Base-by-base conservation (phyloP, 2,113 vertebrate species). In the Leptocoma aspasia region DNA sequence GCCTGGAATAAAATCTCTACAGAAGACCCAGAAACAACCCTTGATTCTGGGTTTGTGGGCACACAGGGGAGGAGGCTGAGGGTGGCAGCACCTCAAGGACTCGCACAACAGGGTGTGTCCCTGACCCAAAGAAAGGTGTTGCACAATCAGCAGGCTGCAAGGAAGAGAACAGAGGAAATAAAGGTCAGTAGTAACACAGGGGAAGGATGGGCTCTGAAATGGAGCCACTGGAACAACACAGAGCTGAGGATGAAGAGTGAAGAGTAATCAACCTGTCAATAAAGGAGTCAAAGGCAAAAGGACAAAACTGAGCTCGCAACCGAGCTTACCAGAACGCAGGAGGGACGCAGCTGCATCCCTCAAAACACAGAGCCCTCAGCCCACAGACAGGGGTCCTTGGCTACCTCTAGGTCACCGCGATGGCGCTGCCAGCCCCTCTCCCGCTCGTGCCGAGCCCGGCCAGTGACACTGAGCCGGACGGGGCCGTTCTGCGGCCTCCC, bases 381-480 rank as follows among this genome's bases (percentile, higher is more conserved):
- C 23, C 37, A 9, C 7, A 27, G 3, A 5, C 9, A 6, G 66
- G n/a, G 42, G 9, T 28, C 41, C 75, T 5, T 7, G 27, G 13
- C 20, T 10, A 15, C 27, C 57, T 31, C 53, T 0, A 17, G 60
- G 26, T 37, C 69, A 57, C 28, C 52, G 4, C 2, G 23, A 1
- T 0, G 33, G 23, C 45, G 52, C 64, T 49, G 31, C 14, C 16
- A 1, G 21, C 63, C 21, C 23, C 19, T 21, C 12, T 71, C 28
- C 57, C 10, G 63, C 71, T 39, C 2, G 1, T 23, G 19, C 69
- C 6, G 60, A 53, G 35, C 4, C 52, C 0, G 35, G 13, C 11
- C 53, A 33, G 9, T 2, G 20, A 42, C 21, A 26, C 22, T 35
- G 69, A 7, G 44, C 49, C 73, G 2, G 13, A 3, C 0, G 1